Evolutionary conservation across 2,888 invertebrate genomes (phyloP).

Genomic region (Oscheius sp.): DNA sequence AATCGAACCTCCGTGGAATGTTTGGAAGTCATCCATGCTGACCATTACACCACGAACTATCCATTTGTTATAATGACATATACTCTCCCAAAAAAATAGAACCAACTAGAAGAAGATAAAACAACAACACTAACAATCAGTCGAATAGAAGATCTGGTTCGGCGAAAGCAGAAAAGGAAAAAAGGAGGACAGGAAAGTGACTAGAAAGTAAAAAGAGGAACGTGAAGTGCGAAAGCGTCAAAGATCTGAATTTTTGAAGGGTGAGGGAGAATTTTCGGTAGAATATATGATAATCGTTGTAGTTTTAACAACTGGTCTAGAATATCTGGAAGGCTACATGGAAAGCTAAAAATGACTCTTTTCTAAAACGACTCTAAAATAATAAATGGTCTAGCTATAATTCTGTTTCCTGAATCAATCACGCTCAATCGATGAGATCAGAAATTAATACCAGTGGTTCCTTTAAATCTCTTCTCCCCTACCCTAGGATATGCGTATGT

Average conservation of each 20-base stretch:
- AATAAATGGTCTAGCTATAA: background rate
- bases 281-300: background rate
- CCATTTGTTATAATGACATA: background rate
- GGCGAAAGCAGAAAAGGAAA: background rate
- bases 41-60: conserved; percentile 51
- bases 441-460: background rate
- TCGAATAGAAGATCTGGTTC: background rate
- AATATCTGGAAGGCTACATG: background rate
- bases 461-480: background rate
- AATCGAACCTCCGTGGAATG: conserved; percentile 52
- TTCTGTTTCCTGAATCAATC: background rate
- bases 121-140: background rate
- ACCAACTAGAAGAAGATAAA: background rate
- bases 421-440: background rate
- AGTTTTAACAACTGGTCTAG: background rate
- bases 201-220: background rate
- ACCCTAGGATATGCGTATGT: background rate
- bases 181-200: background rate
- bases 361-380: too few relatives aligned
- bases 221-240: background rate
- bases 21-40: conserved; percentile 54
- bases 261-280: background rate
- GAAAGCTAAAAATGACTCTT: background rate
- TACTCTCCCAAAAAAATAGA: background rate
- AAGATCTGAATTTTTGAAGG: background rate